Base-by-base conservation (phyloP, 2,888 invertebrate species). In the Erannis defoliaria region DNA sequence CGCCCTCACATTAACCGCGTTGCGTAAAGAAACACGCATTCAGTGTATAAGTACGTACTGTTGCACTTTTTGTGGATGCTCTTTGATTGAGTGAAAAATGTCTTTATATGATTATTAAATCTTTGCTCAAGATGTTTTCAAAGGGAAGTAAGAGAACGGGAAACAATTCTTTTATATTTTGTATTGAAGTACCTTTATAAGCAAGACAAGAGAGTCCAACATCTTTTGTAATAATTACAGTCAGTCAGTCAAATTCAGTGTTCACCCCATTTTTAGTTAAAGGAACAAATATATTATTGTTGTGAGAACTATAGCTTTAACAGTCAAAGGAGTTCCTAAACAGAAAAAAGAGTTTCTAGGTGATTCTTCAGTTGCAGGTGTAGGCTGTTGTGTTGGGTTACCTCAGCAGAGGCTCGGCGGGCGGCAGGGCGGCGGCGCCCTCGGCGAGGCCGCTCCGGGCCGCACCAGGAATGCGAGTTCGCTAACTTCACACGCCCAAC, bases 401-500 rank as follows among this genome's bases (percentile, higher is more conserved):
- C 3, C n/a, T n/a, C n/a, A 14, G 16, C 26, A 5, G 26, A 26
- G 16, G n/a, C n/a, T n/a, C 38, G 40, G 31, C 29, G 29, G 29
- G 26, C 50, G 21, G 5, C 10, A 46, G 12, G 40, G 59, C 35
- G 40, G 48, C 48, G 76, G 73, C 74, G 74, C 74, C 75, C 73
- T 65, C 69, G 66, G 71, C 66, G 60, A 71, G 73, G 54, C 43
- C 51, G 51, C 55, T 66, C 55, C 54, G 59, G 56, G 51, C 68
- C 65, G 67, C 62, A 45, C 63, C 77, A 84, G 84, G 89, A 89
- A 90, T 90, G 86, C 80, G 78, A 81, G 85, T 85, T 86, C 75
- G 88, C 86, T 82, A 86, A 84, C 81, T 84, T 85, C 87, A 85
- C 87, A 87, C 88, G 84, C 86, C 87, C 88, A 85, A 85, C 86